Evolutionary conservation across 2,888 invertebrate genomes (phyloP).

Genomic region (Calephelis perditalis): DNA sequence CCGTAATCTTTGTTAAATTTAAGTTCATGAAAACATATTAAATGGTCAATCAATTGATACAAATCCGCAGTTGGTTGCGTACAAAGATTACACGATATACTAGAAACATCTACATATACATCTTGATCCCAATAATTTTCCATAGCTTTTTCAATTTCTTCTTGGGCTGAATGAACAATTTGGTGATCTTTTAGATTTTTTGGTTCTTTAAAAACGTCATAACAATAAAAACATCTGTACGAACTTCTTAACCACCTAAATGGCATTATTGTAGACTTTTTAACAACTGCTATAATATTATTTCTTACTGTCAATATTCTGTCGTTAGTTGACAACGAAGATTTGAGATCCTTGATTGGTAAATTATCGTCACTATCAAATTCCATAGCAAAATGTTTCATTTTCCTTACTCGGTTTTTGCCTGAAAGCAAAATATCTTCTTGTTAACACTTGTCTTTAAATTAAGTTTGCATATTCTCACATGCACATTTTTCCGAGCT

Average conservation of each 20-base stretch:
- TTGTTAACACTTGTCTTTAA: conserved; percentile 16
- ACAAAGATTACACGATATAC: conserved; percentile 38
- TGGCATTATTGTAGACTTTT: conserved; percentile 40
- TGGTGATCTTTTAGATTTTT: conserved; percentile 40
- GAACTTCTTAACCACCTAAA: conserved; percentile 41
- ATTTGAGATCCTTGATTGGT: conserved; percentile 17
- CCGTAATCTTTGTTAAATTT: conserved; percentile 32
- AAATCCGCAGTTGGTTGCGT: conserved; percentile 30
- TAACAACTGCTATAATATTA: conserved; percentile 38
- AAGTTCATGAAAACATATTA: conserved; percentile 34
- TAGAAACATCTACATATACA: conserved; percentile 40
- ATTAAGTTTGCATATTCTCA: not conserved
- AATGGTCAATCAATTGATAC: conserved; percentile 37
- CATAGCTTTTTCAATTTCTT: conserved; percentile 34
- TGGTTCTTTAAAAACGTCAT: conserved; percentile 36
- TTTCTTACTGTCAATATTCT: conserved; percentile 34
- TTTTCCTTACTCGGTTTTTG: conserved; percentile 21
- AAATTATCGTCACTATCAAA: conserved; percentile 22
- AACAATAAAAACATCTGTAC: conserved; percentile 45
- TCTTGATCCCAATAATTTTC: conserved; percentile 36
- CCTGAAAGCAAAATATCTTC: conserved; percentile 35
- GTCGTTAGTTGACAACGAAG: conserved; percentile 23
- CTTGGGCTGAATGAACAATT: conserved; percentile 29
- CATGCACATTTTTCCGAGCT: not conserved
- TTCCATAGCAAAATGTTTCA: conserved; percentile 13